Evolutionary conservation across 2,888 invertebrate genomes (phyloP).

Genomic region (Polydrusus cervinus): DNA sequence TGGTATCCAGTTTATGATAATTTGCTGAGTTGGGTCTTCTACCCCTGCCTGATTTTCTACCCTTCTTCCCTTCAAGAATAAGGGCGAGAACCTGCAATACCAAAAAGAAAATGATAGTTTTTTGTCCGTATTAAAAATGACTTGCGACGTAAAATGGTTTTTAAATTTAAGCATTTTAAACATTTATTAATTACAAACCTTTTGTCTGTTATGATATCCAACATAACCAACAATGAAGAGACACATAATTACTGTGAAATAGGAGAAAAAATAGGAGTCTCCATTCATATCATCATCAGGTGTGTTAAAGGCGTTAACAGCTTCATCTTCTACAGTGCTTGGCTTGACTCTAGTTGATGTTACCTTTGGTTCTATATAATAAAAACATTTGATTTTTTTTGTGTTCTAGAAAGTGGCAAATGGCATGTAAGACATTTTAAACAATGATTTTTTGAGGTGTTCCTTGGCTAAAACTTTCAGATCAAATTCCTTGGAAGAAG

Average conservation of each 20-base stretch:
- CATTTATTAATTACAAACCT: slow-evolving; percentile 25
- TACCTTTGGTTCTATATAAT: slow-evolving; percentile 9
- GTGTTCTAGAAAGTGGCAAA: too few relatives aligned
- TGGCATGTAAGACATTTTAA: too few relatives aligned
- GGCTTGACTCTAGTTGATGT: slow-evolving; percentile 50
- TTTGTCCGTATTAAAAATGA: too few relatives aligned
- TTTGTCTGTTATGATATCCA: slow-evolving; percentile 50
- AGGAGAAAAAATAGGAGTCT: slow-evolving; percentile 80
- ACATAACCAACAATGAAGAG: slow-evolving; percentile 76
- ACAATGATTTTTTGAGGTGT: too few relatives aligned
- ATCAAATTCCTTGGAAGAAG: too few relatives aligned
- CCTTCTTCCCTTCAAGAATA: slow-evolving; percentile 76
- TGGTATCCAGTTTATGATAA: slow-evolving; percentile 79
- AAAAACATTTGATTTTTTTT: too few relatives aligned
- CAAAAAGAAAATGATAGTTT: slow-evolving; percentile 31
- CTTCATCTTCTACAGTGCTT: slow-evolving; percentile 51
- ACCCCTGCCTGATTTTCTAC: slow-evolving; percentile 70
- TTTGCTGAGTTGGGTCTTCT: slow-evolving; percentile 77
- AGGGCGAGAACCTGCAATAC: slow-evolving; percentile 77
- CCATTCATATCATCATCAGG: slow-evolving; percentile 68
- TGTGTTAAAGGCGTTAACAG: slow-evolving; percentile 49
- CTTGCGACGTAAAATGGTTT: too few relatives aligned
- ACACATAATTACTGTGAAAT: slow-evolving; percentile 78
- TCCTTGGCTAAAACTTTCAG: too few relatives aligned
- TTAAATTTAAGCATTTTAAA: too few relatives aligned